Evolutionary conservation across 2,113 vertebrate genomes (phyloP), one percentile per base, ranked within the genome.

Genomic region (Oenanthe melanoleuca): DNA sequence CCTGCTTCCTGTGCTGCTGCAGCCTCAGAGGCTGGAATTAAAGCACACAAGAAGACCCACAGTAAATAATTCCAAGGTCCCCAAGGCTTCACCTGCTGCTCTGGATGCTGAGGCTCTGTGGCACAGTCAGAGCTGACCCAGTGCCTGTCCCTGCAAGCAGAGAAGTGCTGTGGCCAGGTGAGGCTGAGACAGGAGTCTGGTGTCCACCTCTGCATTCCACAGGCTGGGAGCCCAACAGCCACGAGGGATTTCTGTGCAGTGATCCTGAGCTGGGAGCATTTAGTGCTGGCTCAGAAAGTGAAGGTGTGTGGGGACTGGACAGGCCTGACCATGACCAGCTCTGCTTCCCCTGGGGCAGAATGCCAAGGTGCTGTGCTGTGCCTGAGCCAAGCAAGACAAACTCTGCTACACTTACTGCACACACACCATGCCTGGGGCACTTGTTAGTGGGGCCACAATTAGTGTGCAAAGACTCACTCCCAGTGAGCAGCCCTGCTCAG

Each of bases 1-100:
- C 22, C 24, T 69, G 55, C 34, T 29, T 5, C 6, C 47, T 49
- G 22, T 34, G 11, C 80, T 61, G 69, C 81, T 67, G 73, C 85
- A 79, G 73, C 69, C 66, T 37, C 0, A 1, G 47, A 57, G 42
- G 50, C 29, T 45, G 16, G 12, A 42, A n/a, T 28, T 31, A 11
- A 2, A 73, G 37, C 6, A 37, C 65, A 87, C 0, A 0, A 31
- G 22, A 42, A 61, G 24, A 22, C n/a, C 33, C 42, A 34, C 0
- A 53, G 56, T 47, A 74, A 81, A 45, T 29, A 69, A 63, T 63
- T 66, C 31, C 50, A 50, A 37, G 55, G 37, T 40, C 19, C 37
- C 59, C 33, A 22, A 5, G 12, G 42, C 37, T 91, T 47, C 80
- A 1, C 31, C 55, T 66, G 80, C 31, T 44, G 37, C 19, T 12